phyloP scores from a whole-genome alignment of 2,888 invertebrate genomes.

The Caenorhabditis angaria region DNA sequence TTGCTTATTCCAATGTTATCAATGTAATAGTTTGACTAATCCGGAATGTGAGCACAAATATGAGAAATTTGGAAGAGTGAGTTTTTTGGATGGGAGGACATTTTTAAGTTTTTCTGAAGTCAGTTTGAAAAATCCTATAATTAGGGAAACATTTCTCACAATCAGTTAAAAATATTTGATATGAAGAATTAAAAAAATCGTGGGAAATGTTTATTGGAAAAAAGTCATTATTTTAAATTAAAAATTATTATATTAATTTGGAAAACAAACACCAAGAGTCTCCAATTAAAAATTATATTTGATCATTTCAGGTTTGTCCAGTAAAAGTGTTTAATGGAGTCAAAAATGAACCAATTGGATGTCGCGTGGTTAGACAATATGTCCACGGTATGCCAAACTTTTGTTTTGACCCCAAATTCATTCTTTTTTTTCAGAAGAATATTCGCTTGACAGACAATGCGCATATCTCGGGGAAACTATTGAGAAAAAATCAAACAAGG shows the following conservation, averaged over 20 bases:
- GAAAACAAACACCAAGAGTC: neutral
- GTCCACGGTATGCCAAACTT: slow-evolving; percentile 36
- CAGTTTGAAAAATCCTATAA: too few relatives aligned
- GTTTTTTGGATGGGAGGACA: neutral
- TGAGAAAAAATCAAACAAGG: slow-evolving; percentile 48
- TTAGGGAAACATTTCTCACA: too few relatives aligned
- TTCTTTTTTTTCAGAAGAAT: slow-evolving; percentile 41
- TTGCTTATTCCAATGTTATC: slow-evolving; percentile 43
- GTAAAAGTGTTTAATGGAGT: slow-evolving; percentile 41
- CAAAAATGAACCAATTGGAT: slow-evolving; percentile 47
- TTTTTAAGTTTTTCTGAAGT: neutral
- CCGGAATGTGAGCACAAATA: slow-evolving; percentile 40
- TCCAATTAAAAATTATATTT: neutral
- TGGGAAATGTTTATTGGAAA: too few relatives aligned
- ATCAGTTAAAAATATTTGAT: too few relatives aligned
- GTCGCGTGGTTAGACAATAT: slow-evolving; percentile 44
- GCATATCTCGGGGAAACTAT: slow-evolving; percentile 59
- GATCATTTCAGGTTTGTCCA: slow-evolving; percentile 46
- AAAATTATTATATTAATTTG: neutral
- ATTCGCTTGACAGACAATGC: slow-evolving; percentile 55
- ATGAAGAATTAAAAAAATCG: too few relatives aligned
- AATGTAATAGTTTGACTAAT: slow-evolving; percentile 47
- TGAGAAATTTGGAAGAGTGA: slow-evolving; percentile 23
- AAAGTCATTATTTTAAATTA: neutral
- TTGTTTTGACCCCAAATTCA: neutral